These are phyloP conservation scores for Pteria penguin DNA, from an alignment of 2,888 invertebrate species.

Conservation along the genomic window DNA sequence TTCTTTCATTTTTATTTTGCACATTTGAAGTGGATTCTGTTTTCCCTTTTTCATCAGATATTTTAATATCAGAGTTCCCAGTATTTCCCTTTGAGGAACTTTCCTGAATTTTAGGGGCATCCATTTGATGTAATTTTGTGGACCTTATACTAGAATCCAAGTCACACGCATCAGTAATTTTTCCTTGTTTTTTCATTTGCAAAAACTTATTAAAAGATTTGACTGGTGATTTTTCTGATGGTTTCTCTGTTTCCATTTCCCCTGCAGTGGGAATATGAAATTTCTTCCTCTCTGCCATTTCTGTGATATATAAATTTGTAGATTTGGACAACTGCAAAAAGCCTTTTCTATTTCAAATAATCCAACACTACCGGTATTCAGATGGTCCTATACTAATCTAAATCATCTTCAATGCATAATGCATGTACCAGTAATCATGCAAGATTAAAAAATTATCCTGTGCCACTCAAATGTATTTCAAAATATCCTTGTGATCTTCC, in stretches of 20 bases:
- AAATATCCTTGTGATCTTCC: too few species aligned
- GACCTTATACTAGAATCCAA: constrained; percentile 3
- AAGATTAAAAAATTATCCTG: too few species aligned
- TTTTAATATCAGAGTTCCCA: not conserved
- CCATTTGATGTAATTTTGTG: not conserved
- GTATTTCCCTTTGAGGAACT: not conserved
- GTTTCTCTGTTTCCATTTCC: constrained; percentile 46
- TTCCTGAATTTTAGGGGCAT: not conserved
- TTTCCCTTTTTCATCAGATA: too few species aligned
- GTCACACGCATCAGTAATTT: constrained; percentile 17
- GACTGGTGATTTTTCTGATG: not conserved
- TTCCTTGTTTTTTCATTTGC: constrained; percentile 18
- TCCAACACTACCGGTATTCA: too few species aligned
- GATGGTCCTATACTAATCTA: too few species aligned
- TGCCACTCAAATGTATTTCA: too few species aligned
- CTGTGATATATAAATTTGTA: not conserved
- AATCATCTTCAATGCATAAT: too few species aligned
- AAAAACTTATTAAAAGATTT: constrained; percentile 13
- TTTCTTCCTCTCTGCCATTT: constrained; percentile 50
- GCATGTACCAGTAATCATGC: too few species aligned
- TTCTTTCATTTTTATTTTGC: not conserved
- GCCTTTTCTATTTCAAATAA: too few species aligned
- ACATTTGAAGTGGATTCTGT: not conserved
- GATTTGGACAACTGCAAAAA: too few species aligned
- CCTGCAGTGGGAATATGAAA: constrained; percentile 55